These are phyloP conservation scores for Actinia tenebrosa DNA, from an alignment of 64 coral and sea anemone genomes.

Conservation along the genomic window DNA sequence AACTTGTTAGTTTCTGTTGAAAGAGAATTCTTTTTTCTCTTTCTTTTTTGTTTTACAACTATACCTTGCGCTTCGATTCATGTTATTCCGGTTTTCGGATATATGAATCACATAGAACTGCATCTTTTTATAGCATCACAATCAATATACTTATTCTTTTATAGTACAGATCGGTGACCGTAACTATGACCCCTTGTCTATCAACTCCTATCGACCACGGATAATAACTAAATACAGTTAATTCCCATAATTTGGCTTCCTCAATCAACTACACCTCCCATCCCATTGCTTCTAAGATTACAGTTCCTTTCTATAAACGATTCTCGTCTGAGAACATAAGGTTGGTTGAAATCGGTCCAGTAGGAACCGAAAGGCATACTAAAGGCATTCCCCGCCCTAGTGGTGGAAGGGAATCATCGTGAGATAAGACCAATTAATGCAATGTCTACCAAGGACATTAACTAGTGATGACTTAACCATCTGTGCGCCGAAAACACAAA, in stretches of 20 bases:
- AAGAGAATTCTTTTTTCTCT: background rate
- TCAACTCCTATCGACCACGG: background rate
- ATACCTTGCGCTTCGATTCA: too few relatives aligned
- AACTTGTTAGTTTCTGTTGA: background rate
- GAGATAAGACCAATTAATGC: slow-evolving; percentile 12
- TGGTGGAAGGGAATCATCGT: background rate
- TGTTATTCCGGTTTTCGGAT: background rate
- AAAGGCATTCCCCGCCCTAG: background rate
- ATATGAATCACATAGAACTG: background rate
- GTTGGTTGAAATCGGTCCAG: background rate
- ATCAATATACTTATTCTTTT: background rate
- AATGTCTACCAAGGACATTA: background rate
- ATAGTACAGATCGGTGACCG: background rate
- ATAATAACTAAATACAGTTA: slow-evolving; percentile 9
- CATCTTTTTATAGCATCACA: slow-evolving; percentile 11
- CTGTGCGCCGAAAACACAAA: background rate
- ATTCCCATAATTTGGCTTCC: background rate
- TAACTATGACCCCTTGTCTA: background rate
- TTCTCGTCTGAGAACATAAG: background rate
- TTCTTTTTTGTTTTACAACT: too few relatives aligned
- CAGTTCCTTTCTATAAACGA: background rate
- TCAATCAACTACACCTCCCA: background rate
- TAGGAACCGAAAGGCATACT: background rate
- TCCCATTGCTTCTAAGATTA: background rate
- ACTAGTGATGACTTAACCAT: slow-evolving; percentile 16